Evolutionary conservation across 2,888 invertebrate genomes (phyloP), one percentile per base, ranked within the genome.

Genomic region (Amaurobius ferox): DNA sequence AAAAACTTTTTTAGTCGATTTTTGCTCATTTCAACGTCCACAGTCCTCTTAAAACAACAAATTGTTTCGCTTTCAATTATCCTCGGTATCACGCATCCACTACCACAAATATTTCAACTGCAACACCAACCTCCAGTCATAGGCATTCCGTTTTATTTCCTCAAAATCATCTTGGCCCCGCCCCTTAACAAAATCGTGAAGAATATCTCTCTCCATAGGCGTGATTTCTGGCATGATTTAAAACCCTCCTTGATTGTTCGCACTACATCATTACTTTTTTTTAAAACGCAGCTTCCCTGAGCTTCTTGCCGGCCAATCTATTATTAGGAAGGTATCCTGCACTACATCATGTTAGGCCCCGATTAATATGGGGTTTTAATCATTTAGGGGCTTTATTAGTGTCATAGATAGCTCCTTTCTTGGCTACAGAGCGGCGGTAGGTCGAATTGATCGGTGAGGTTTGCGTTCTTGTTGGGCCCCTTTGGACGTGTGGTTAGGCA

Each of bases 181-280:
- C 66, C 40, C 26, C 66, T 30, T 16, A 6, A 23, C 76, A 48
- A n/a, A 61, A 68, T 68, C 80, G 80, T 80, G 80, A 28, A 39
- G 35, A 29, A 73, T 48, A 68, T 67, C 70, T 74, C n/a, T n/a
- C 73, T 64, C 40, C 39, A 29, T 28, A 80, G 55, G 80, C 80
- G 80, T 80, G 80, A 80, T 66, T n/a, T 29, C 68, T 40, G 26
- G 40, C 61, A 39, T 74, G 74, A 80, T 80, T 73, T 80, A 73
- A 44, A 68, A 13, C 55, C 68, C 30, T 74, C 80, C 23, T 40
- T 35, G 35, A 35, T 32, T 40, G 48, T 44, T 79, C 64, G n/a
- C 66, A 26, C 29, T 74, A 40, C 74, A 74, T 74, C 80, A 74
- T 80, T 80, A 80, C 61, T 80, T 74, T 80, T 39, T 23, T 5